Evolutionary conservation across 1,140 invertebrate genomes (phyloP), one percentile per base, ranked within the genome.

Genomic region (Lepeophtheirus salmonis): DNA sequence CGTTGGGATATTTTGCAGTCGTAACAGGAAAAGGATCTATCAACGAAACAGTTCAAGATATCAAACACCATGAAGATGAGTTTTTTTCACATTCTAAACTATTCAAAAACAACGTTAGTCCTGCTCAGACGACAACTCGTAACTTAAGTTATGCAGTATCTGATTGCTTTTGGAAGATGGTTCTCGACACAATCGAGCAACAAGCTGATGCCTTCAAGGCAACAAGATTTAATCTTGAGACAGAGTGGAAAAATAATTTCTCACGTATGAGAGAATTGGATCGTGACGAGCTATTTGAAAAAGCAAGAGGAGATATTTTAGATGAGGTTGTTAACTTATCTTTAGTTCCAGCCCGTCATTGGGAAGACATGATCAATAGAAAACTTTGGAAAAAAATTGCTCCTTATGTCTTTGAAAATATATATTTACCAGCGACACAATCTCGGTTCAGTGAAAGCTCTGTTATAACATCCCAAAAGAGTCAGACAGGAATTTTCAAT

Each of bases 151-250:
- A 97, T 69, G 92, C 92, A 3, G 94, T 98, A 12, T 86, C 92
- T 0, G 90, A 97, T 68, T 89, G 92, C 67, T 99, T 99, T 74
- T 99, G 96, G 96, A 89, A 94, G 71, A 98, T 98, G 94, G 95
- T 99, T 0, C 77, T 86, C 22, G 92, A 97, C 66, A 91, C 92
- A 0, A 89, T 98, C 0, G 95, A 97, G 71, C 92, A 97, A 68
- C 95, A 99, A 75, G 89, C 94, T 0, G 95, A 99, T 77, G 84
- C 90, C 21, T 98, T 97, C 72, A 96, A 96, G 79, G 94, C 94
- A 0, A 86, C 85, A 48, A 77, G 94, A 63, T 98, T 96, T 69
- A 98, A 98, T 75, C 74, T 98, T 56, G 95, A 98, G 79, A 96
- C 92, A 0, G 94, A 98, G 75, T 99, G 96, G 96, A 98, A 97